phyloP scores from a whole-genome alignment of 2,113 vertebrate species.

The Anhinga rufa region DNA sequence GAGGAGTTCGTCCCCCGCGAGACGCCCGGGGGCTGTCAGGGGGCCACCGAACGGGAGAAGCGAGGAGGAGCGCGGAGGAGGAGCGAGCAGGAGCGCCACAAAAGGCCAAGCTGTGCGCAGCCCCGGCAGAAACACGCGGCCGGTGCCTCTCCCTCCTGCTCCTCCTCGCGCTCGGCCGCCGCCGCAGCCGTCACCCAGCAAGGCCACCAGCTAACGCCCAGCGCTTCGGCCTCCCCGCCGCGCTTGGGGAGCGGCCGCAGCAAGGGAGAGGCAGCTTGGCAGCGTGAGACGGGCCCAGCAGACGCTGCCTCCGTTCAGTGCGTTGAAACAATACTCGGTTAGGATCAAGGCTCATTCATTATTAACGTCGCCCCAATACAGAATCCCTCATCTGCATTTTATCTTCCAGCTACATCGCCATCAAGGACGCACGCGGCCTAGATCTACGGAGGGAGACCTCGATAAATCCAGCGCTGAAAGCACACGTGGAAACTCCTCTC shows the following conservation, averaged over 20 bases:
- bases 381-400: slow-evolving; percentile 50
- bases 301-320: not conserved
- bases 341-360: slow-evolving; percentile 67
- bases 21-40: not conserved
- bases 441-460: slow-evolving; percentile 36
- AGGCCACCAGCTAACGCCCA: not conserved
- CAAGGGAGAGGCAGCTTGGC: not conserved
- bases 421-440: slow-evolving; percentile 33
- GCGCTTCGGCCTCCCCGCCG: rapidly evolving
- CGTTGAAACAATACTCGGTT: slow-evolving; percentile 64
- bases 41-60: not conserved
- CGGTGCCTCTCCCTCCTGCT: rapidly evolving
- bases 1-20: not conserved
- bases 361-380: slow-evolving; percentile 55
- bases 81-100: not conserved
- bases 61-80: rapidly evolving
- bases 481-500: slow-evolving; percentile 24
- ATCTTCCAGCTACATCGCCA: slow-evolving; percentile 44
- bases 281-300: not conserved
- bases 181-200: rapidly evolving
- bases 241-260: not conserved
- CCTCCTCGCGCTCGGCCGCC: rapidly evolving
- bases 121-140: rapidly evolving
- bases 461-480: slow-evolving; percentile 15
- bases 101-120: not conserved